Conservation (phyloP, 2,888 invertebrate genomes). For the Leptinotarsa juncta region DNA sequence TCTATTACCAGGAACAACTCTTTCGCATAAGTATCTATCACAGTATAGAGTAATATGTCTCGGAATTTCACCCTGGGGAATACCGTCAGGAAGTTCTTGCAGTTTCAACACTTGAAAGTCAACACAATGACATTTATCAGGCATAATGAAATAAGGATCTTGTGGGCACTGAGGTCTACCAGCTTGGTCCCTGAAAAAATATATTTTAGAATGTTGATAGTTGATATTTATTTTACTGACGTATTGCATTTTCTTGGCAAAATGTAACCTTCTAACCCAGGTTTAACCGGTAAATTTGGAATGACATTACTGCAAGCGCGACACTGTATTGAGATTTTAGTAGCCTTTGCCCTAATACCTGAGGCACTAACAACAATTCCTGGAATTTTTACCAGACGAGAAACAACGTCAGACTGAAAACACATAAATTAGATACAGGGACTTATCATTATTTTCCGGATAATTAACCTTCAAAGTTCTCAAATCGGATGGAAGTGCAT, state of each 20-base stretch:
- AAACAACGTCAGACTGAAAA: conserved; percentile 89
- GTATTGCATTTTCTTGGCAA: conserved; percentile 95
- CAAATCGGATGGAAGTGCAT: conserved; percentile 83
- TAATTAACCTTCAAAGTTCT: conserved; percentile 83
- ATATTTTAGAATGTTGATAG: conserved; percentile 8
- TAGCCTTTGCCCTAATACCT: conserved; percentile 95
- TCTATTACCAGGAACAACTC: conserved; percentile 95
- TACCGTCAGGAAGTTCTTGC: conserved; percentile 94
- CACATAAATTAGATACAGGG: conserved; percentile 28
- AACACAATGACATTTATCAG: conserved; percentile 96
- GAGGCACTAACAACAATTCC: conserved; percentile 96
- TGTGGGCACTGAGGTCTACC: conserved; percentile 93
- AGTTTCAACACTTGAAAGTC: conserved; percentile 98
- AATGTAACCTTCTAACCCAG: conserved; percentile 95
- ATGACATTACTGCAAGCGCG: conserved; percentile 91
- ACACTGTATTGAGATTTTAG: conserved; percentile 94
- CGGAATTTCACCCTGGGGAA: conserved; percentile 98
- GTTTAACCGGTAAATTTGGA: conserved; percentile 89
- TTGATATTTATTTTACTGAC: conserved; percentile 68
- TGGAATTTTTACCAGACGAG: conserved; percentile 92
- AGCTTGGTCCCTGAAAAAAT: conserved; percentile 81
- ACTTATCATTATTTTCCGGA: background rate
- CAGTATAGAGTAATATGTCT: conserved; percentile 94
- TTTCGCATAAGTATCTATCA: conserved; percentile 93
- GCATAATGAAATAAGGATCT: conserved; percentile 98